Conservation (phyloP, 30 jellyfish, hydroid and myxozoan species). For the Clytia hemisphaerica region DNA sequence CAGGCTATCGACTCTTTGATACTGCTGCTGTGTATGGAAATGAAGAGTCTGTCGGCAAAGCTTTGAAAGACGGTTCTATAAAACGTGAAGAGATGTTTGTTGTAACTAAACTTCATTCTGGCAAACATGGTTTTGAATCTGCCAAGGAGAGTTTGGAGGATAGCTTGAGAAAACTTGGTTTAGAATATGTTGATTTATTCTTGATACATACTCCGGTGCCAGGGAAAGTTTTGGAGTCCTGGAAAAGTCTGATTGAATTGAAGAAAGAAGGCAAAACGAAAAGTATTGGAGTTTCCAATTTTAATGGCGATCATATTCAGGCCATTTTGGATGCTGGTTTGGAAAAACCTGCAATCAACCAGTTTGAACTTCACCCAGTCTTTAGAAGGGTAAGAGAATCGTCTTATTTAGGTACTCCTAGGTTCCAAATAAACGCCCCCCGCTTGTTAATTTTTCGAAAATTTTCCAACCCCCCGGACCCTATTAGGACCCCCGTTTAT, state of each 20-base stretch:
- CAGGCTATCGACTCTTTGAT: conserved; percentile 44
- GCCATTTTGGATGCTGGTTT: conserved; percentile 27
- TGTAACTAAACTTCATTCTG: conserved; percentile 61
- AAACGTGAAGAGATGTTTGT: conserved; percentile 20
- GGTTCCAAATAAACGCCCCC: no score
- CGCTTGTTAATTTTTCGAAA: no score
- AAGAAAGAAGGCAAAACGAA: conserved; percentile 45
- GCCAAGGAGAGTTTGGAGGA: conserved; percentile 17
- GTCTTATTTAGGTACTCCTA: no score
- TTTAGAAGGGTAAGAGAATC: no score
- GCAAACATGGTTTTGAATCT: conserved; percentile 51
- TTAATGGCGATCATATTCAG: conserved; percentile 39
- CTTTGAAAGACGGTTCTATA: conserved; percentile 11
- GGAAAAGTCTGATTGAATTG: conserved; percentile 48
- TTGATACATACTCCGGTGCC: conserved; percentile 56
- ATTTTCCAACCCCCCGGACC: no score
- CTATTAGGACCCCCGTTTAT: no score
- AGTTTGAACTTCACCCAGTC: conserved; percentile 68
- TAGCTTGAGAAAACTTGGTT: conserved; percentile 32
- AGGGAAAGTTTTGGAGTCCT: conserved; percentile 55
- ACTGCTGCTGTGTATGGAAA: conserved; percentile 60
- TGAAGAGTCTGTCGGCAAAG: conserved; percentile 55
- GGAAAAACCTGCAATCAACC: conserved; percentile 47
- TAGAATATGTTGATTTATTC: conserved; percentile 38
- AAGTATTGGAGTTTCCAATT: conserved; percentile 70